These are phyloP conservation scores for Gallinago media DNA, from an alignment of 2,113 vertebrate species.

Conservation along the genomic window DNA sequence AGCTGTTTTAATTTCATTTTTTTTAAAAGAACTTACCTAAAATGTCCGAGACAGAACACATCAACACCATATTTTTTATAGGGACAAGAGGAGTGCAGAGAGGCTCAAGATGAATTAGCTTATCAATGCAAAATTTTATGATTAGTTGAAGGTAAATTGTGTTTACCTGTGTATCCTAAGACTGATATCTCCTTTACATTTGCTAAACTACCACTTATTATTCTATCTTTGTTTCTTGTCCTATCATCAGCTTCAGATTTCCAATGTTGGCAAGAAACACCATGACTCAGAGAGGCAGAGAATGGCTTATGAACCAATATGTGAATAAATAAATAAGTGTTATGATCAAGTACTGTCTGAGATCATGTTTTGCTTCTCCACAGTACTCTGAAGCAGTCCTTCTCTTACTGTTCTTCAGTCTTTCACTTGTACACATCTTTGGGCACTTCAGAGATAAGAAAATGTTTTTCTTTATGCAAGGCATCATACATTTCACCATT, in stretches of 20 bases:
- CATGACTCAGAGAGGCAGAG: not conserved
- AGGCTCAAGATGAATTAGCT: not conserved
- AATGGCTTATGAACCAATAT: not conserved
- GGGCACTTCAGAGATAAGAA: not conserved
- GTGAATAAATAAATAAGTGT: not conserved
- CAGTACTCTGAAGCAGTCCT: not conserved
- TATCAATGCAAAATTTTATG: not conserved
- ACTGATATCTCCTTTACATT: not conserved
- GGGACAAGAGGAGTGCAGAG: not conserved
- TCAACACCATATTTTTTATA: not conserved
- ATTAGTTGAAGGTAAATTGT: not conserved
- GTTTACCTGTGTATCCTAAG: not conserved
- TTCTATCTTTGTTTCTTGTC: not conserved
- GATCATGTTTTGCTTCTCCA: not conserved
- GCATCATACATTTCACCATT: not conserved
- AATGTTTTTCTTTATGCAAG: not conserved
- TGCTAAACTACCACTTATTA: not conserved
- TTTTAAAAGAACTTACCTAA: not conserved
- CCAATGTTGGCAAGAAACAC: not conserved
- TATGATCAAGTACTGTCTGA: not conserved
- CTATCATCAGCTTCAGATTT: not conserved
- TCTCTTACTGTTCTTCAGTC: not conserved
- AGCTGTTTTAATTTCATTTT: not conserved
- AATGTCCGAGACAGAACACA: not conserved
- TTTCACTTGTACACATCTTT: not conserved